Conservation (phyloP, 2,888 invertebrate species). For the Agrilus mali region DNA sequence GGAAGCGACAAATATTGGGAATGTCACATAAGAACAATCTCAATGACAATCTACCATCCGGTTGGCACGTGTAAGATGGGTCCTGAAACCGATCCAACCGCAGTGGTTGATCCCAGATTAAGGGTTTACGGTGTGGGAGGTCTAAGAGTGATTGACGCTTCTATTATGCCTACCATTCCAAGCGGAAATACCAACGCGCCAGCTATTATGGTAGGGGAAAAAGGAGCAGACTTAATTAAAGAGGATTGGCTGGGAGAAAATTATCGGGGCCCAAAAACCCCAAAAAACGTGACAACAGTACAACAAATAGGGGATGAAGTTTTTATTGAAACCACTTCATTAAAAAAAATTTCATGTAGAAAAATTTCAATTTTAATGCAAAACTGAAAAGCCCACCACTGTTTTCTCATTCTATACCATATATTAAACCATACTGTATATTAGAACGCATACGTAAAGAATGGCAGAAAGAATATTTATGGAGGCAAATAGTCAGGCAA, state of each 20-base stretch:
- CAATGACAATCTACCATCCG: conserved; percentile 86
- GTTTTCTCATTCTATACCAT: too few relatives aligned
- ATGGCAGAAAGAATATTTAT: too few relatives aligned
- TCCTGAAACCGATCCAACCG: conserved; percentile 58
- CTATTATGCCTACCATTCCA: conserved; percentile 79
- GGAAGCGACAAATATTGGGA: conserved; percentile 75
- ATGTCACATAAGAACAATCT: conserved; percentile 74
- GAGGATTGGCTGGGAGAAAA: conserved; percentile 54
- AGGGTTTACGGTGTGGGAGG: conserved; percentile 66
- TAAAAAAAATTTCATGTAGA: too few relatives aligned
- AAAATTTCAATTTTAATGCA: too few relatives aligned
- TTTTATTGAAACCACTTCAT: too few relatives aligned
- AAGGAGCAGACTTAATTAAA: conserved; percentile 76
- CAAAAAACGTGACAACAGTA: too few relatives aligned
- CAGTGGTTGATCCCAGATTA: conserved; percentile 72
- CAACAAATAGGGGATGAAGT: too few relatives aligned
- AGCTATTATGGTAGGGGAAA: conserved; percentile 85
- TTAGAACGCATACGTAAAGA: too few relatives aligned
- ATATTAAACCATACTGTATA: too few relatives aligned
- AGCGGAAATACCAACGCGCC: conserved; percentile 88
- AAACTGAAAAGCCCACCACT: too few relatives aligned
- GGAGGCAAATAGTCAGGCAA: too few relatives aligned
- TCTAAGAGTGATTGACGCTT: conserved; percentile 73
- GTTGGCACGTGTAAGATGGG: conserved; percentile 86
- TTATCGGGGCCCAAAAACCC: conserved; percentile 1